Conservation (phyloP, 53 echinoderm and acorn worm genomes). For the Luidia sarsii region DNA sequence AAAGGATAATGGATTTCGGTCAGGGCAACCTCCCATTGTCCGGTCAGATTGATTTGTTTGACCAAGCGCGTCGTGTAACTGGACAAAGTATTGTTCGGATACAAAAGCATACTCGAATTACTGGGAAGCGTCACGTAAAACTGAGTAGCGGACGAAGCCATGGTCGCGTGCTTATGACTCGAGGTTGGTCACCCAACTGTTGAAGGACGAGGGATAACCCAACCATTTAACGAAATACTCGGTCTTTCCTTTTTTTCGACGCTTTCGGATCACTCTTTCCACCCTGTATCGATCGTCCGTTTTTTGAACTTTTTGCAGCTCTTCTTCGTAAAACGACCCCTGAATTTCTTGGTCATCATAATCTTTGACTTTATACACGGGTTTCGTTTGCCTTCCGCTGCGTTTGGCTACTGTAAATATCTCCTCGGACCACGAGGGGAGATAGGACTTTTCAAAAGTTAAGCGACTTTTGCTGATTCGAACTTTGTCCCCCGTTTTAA, state of each 20-base stretch:
- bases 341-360: constrained; percentile 26
- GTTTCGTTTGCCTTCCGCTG: neutral
- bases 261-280: constrained; percentile 49
- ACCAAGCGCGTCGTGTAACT: constrained; percentile 33
- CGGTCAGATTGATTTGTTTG: constrained; percentile 22
- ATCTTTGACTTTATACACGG: constrained; percentile 54
- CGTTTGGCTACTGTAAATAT: constrained; percentile 42
- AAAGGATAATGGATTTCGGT: constrained; percentile 41
- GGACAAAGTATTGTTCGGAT: constrained; percentile 26
- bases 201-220: constrained; percentile 54
- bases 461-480: constrained; percentile 34
- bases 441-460: constrained; percentile 53
- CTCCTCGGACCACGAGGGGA: constrained; percentile 48
- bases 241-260: constrained; percentile 23
- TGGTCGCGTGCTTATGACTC: constrained; percentile 8
- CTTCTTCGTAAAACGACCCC: constrained; percentile 63
- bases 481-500: constrained; percentile 45
- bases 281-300: constrained; percentile 43
- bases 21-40: constrained; percentile 58
- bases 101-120: constrained; percentile 21
- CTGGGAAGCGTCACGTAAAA: constrained; percentile 62
- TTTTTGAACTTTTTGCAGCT: constrained; percentile 47
- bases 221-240: constrained; percentile 67
- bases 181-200: constrained; percentile 62
- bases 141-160: constrained; percentile 2